These are phyloP conservation scores for Cyanocitta stelleri DNA, from an alignment of 2,113 vertebrate genomes.

Conservation along the genomic window DNA sequence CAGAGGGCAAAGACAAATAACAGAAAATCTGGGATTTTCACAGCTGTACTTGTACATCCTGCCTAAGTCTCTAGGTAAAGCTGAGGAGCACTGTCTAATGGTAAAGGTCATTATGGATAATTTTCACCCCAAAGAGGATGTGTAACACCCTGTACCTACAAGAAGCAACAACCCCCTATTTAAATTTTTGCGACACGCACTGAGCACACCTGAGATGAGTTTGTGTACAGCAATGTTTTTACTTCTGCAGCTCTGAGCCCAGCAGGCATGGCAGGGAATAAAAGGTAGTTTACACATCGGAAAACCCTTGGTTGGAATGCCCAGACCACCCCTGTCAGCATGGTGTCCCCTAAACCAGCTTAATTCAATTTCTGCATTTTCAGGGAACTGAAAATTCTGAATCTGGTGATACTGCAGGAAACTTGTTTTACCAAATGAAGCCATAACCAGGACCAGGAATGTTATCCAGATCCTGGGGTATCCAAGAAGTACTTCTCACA, in stretches of 20 bases:
- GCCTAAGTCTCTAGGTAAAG: neutral
- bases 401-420: neutral
- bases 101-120: neutral
- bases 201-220: accelerated
- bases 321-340: neutral
- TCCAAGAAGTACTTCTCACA: neutral
- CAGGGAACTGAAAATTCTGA: neutral
- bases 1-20: neutral
- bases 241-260: neutral
- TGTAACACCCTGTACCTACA: neutral
- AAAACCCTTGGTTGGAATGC: neutral
- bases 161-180: accelerated
- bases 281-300: accelerated
- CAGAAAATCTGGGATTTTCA: neutral
- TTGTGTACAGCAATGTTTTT: too few relatives aligned
- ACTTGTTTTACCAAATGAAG: neutral
- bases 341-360: neutral
- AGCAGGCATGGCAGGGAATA: neutral
- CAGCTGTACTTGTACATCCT: neutral
- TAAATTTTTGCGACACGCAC: accelerated
- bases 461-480: too few relatives aligned
- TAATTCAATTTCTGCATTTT: neutral
- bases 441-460: neutral
- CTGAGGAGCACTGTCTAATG: neutral
- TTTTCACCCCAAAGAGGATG: neutral